Base-by-base conservation (phyloP, 64 coral and sea anemone genomes). In the Trachythela sp. region DNA sequence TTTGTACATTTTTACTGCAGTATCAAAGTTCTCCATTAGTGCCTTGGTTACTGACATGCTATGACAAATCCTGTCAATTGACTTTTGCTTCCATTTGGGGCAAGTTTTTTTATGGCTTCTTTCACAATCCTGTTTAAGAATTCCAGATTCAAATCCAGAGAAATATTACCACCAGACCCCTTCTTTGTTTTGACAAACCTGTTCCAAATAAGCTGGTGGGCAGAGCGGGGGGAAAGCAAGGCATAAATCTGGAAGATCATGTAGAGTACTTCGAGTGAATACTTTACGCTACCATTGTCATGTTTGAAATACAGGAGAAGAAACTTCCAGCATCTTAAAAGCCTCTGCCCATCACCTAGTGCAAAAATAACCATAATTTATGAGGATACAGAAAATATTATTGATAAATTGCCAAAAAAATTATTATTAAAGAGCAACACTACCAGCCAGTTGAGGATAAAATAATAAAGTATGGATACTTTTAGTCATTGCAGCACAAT, bases 281-380 rank as follows among this genome's bases (percentile, higher is more conserved):
- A 68, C 18, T 68, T 68, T 31, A 5, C 2, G 59, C 59, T 68
- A 31, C 6, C 59, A 4, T 22, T 5, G 30, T 68, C 59, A 31
- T 68, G 59, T 31, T 68, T 68, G 30, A 39, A 36, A 39, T 77
- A 77, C 71, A 77, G 17, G 8, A 77, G 71, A 35, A 77, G 24
- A 18, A 77, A 77, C 32, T 77, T 77, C 71, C 71, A 77, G 31
- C 71, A 77, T 27, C 88, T 54, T 29, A 94, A 51, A 60, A 70
- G 72, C 75, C 92, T 85, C 85, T 87, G 86, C 8, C 92, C 92
- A 94, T 94, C 92, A 84, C 88, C 88, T 77, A 17, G 17, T 1
- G 29, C 31, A 34, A 13, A 77, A 45, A 45, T n/a, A n/a, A n/a
- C n/a, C n/a, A n/a, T n/a, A n/a, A n/a, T n/a, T n/a, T n/a, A n/a